These are phyloP conservation scores for Cephalotes varians DNA, from an alignment of 2,888 invertebrate species.

Conservation along the genomic window DNA sequence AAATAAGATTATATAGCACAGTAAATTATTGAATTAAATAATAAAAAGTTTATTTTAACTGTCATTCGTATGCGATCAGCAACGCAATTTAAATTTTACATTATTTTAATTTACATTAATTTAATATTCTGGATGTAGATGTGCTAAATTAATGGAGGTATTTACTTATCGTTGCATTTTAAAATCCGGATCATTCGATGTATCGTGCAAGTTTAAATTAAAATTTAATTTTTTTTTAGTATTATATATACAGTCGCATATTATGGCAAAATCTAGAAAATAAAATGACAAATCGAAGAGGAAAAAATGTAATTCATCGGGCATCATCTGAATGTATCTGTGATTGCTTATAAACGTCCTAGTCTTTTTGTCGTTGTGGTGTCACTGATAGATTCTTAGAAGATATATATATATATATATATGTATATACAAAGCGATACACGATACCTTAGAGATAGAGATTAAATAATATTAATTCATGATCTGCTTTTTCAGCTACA, in stretches of 20 bases:
- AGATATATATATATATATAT: neutral
- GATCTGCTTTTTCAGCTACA: conserved; percentile 18
- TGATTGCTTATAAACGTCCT: conserved; percentile 60
- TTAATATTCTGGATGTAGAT: neutral
- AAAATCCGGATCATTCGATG: neutral
- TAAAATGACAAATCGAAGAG: conserved; percentile 1
- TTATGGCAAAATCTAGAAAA: neutral
- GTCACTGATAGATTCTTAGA: conserved; percentile 12
- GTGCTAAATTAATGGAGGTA: conserved; percentile 6
- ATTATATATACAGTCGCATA: neutral
- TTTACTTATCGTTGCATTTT: neutral
- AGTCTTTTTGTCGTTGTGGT: conserved; percentile 13
- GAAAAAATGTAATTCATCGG: conserved; percentile 19
- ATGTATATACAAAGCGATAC: neutral
- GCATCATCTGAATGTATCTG: conserved; percentile 61
- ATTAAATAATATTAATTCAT: conserved; percentile 15
- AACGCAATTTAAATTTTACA: neutral
- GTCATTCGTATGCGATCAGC: too few species aligned
- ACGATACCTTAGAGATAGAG: conserved; percentile 10
- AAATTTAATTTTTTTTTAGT: neutral
- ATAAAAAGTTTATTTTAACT: neutral
- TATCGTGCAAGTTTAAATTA: neutral
- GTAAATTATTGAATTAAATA: conserved; percentile 7
- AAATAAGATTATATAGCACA: neutral
- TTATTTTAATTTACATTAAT: too few species aligned